Percentiles rank a stretch among this genome's conserved stretches.
Evolutionary conservation across 2,113 vertebrate genomes (phyloP).

Genomic region (Haemorhous mexicanus): DNA sequence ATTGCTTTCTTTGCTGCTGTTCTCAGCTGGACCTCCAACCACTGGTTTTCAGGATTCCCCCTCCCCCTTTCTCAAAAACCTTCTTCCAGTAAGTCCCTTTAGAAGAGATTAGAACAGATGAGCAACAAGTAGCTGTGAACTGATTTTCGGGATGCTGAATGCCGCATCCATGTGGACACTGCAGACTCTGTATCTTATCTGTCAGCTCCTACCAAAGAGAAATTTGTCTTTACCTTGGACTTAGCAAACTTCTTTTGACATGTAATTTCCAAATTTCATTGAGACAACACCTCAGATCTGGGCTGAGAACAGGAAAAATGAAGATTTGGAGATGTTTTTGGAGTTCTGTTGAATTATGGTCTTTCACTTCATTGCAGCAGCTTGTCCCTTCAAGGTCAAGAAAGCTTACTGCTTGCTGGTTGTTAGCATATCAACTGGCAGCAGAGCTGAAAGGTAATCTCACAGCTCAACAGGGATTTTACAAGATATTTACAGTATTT

Average conservation of each 20-base stretch:
- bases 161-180: background rate
- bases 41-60: background rate
- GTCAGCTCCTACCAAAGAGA: background rate
- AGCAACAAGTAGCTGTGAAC: background rate
- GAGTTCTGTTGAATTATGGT: background rate
- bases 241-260: background rate
- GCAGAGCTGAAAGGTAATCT: constrained; percentile 63
- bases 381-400: constrained; percentile 52
- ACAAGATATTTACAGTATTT: constrained; percentile 44
- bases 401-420: constrained; percentile 33
- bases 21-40: background rate
- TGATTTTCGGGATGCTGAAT: background rate
- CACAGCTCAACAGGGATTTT: constrained; percentile 52
- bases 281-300: background rate
- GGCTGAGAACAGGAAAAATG: background rate
- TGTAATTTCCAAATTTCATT: background rate
- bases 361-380: constrained; percentile 2
- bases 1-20: background rate
- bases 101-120: background rate
- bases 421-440: constrained; percentile 62
- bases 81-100: background rate
- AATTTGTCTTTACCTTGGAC: background rate
- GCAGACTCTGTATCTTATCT: background rate
- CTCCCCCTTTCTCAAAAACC: background rate
- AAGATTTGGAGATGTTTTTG: background rate